A percentile compares a stretch with the other conserved stretches of the same genome.
Evolutionary conservation across 2,888 invertebrate genomes (phyloP).

Genomic region (Rhimphoctona megacephalus): DNA sequence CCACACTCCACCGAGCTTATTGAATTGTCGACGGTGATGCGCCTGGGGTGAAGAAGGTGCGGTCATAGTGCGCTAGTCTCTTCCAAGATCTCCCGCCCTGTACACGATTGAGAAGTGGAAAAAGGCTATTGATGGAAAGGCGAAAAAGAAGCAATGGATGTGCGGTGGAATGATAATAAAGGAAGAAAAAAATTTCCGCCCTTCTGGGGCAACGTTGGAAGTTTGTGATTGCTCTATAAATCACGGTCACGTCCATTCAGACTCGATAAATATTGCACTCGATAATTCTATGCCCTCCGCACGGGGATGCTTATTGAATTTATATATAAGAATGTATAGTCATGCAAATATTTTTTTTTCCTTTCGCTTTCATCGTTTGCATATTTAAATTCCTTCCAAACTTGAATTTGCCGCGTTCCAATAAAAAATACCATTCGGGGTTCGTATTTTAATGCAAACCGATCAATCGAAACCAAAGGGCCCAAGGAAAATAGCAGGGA

Average conservation of each 20-base stretch:
- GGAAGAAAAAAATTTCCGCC: not conserved
- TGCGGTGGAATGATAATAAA: not conserved
- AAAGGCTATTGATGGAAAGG: conserved; percentile 47
- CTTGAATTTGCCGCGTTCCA: not conserved
- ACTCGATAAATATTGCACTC: conserved; percentile 60
- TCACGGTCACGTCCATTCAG: conserved; percentile 57
- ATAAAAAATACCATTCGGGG: not conserved
- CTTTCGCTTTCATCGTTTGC: not conserved
- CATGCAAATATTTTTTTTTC: not conserved
- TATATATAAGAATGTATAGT: conserved; percentile 1
- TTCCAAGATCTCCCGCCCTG: not conserved
- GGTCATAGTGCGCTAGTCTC: conserved; percentile 23
- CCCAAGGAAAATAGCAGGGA: not conserved
- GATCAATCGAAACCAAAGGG: not conserved
- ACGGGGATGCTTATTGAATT: conserved; percentile 32
- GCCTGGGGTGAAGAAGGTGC: conserved; percentile 20
- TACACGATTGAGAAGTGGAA: conserved; percentile 32
- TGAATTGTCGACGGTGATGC: conserved; percentile 77
- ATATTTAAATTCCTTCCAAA: not conserved
- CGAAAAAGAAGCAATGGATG: conserved; percentile 14
- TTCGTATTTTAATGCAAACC: not conserved
- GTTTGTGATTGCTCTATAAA: conserved; percentile 46
- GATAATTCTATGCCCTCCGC: conserved; percentile 22
- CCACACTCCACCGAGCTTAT: conserved; percentile 81
- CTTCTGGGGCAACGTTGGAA: conserved; percentile 34